Percentiles rank a stretch among this genome's conserved stretches.
Evolutionary conservation across 1,140 invertebrate species (phyloP).

Genomic region (Procambarus clarkii): DNA sequence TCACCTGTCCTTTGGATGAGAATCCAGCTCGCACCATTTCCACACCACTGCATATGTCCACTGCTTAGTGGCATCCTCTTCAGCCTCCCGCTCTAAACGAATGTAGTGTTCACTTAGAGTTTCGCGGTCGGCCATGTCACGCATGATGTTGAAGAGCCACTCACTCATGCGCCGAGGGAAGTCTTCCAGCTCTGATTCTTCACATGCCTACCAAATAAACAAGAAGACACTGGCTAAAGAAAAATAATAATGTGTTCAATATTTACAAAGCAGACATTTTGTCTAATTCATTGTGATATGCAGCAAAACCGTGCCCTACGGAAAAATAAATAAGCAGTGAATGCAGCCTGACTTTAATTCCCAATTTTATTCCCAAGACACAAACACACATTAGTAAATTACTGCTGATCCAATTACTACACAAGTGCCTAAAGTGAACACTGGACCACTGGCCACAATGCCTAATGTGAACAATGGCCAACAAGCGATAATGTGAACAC

Average conservation of each 20-base stretch:
- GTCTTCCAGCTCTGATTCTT: slow-evolving; percentile 89
- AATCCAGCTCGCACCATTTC: slow-evolving; percentile 97
- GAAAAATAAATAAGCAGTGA: no score
- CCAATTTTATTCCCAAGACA: no score
- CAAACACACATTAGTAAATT: no score
- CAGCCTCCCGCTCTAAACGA: slow-evolving; percentile 42
- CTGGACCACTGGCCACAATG: no score
- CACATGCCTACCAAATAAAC: slow-evolving; percentile 81
- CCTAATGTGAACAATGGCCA: no score
- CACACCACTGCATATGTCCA: slow-evolving; percentile 95
- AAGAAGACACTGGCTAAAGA: background rate
- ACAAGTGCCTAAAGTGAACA: no score
- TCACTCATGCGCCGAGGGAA: slow-evolving; percentile 96
- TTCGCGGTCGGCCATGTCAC: slow-evolving; percentile 91
- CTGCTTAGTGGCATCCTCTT: slow-evolving; percentile 84
- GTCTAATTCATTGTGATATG: no score
- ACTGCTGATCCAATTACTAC: no score
- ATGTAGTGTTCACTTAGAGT: slow-evolving; percentile 88
- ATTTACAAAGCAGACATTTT: no score
- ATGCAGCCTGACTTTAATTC: no score
- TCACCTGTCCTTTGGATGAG: slow-evolving; percentile 87
- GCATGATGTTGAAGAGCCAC: slow-evolving; percentile 97
- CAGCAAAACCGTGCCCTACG: no score
- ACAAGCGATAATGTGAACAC: no score
- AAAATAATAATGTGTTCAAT: background rate